These are phyloP conservation scores for Characodon lateralis DNA, from an alignment of 2,797 vertebrate genomes.

Conservation along the genomic window DNA sequence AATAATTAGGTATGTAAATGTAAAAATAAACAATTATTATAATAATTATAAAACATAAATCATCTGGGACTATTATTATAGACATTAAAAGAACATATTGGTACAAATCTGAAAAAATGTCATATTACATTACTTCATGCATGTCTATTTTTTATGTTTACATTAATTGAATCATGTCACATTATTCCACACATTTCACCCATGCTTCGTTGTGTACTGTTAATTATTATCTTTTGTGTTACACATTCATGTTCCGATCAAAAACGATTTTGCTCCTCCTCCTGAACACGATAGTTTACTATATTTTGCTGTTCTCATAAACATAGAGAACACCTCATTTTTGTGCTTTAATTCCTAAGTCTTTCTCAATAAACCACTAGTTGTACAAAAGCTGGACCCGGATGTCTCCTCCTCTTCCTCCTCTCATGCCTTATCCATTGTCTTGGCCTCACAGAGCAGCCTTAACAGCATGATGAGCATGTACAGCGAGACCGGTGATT, in stretches of 20 bases:
- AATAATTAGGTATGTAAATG: no score
- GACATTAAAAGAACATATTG: no score
- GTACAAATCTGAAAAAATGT: no score
- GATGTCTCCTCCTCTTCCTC: conserved; percentile 5
- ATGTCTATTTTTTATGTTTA: no score
- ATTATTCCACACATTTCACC: no score
- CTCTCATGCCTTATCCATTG: conserved; percentile 17
- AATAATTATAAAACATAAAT: no score
- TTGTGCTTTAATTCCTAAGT: background rate
- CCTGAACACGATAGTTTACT: background rate
- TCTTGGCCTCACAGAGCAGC: conserved; percentile 85
- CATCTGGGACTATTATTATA: no score
- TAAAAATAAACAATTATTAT: no score
- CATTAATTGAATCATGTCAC: no score
- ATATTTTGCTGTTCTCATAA: background rate
- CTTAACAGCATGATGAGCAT: conserved; percentile 96
- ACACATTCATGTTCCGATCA: background rate
- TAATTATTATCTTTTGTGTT: background rate
- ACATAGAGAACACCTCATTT: background rate
- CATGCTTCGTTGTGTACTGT: background rate
- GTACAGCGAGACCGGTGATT: conserved; percentile 97
- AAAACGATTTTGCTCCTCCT: background rate
- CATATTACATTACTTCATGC: no score
- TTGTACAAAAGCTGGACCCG: background rate
- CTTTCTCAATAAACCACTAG: background rate